Conservation (phyloP, 2,113 vertebrate genomes). For the Colossoma macropomum region DNA sequence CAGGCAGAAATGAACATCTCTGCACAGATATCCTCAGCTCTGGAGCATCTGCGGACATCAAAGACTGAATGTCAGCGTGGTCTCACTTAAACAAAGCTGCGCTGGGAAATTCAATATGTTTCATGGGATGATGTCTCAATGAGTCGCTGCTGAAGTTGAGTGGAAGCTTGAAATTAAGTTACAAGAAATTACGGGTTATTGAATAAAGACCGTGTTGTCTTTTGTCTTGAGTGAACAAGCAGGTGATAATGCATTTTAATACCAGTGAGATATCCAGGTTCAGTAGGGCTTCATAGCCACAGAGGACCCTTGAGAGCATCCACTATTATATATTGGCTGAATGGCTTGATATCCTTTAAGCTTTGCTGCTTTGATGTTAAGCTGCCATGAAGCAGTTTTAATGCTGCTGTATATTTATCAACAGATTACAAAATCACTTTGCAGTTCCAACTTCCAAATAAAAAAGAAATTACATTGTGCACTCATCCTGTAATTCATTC, state of each 20-base stretch:
- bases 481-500: not conserved
- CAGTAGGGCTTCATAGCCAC: constrained; percentile 21
- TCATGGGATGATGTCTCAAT: constrained; percentile 57
- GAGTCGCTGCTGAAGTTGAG: constrained; percentile 56
- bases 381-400: not conserved
- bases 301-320: constrained; percentile 18
- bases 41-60: not conserved
- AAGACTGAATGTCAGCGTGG: not conserved
- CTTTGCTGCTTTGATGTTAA: constrained; percentile 3
- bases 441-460: too few relatives aligned
- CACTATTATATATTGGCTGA: constrained; percentile 29
- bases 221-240: constrained; percentile 36
- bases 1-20: constrained; percentile 4
- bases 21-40: not conserved
- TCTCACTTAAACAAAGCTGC: constrained; percentile 41
- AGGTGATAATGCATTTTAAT: constrained; percentile 63
- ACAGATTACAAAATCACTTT: constrained; percentile 14
- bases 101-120: constrained; percentile 59
- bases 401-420: constrained; percentile 4
- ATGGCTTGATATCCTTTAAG: not conserved
- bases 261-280: constrained; percentile 55
- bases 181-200: constrained; percentile 67
- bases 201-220: constrained; percentile 63
- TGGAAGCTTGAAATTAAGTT: constrained; percentile 61
- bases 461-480: not conserved